These are phyloP conservation scores for Agrotis clavis DNA, from an alignment of 2,888 invertebrate genomes.

Conservation along the genomic window DNA sequence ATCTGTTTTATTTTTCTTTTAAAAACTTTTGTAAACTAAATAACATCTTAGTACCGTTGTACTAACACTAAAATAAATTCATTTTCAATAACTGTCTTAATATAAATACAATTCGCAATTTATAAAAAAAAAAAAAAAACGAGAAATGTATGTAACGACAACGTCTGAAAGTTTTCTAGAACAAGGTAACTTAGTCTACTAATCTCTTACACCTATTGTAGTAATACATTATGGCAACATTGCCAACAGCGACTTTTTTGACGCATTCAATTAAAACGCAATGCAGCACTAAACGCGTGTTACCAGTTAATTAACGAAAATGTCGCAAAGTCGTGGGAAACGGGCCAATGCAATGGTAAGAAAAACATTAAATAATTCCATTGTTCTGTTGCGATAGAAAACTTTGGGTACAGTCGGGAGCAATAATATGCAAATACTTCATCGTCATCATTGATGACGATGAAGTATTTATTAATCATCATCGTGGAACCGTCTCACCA, in stretches of 20 bases:
- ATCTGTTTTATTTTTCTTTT: too few species aligned
- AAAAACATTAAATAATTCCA: constrained; percentile 70
- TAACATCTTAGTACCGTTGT: too few species aligned
- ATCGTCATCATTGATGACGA: too few species aligned
- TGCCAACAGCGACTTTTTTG: constrained; percentile 38
- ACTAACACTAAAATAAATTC: too few species aligned
- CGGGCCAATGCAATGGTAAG: constrained; percentile 67
- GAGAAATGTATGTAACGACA: neutral
- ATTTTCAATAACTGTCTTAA: too few species aligned
- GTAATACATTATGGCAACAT: constrained; percentile 34
- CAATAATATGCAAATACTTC: neutral
- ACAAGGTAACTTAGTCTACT: neutral
- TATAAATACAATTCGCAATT: too few species aligned
- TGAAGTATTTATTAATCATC: too few species aligned
- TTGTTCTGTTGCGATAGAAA: constrained; percentile 70
- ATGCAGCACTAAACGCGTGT: constrained; percentile 64
- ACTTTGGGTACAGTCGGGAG: constrained; percentile 44
- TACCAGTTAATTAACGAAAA: constrained; percentile 73
- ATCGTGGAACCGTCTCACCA: too few species aligned
- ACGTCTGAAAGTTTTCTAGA: neutral
- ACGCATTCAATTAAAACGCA: constrained; percentile 50
- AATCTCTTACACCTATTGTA: constrained; percentile 13
- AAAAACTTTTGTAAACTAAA: too few species aligned
- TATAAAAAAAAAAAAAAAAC: too few species aligned
- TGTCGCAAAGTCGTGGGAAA: constrained; percentile 79